Base-by-base conservation (phyloP, 2,113 vertebrate species). In the Catagonus wagneri region DNA sequence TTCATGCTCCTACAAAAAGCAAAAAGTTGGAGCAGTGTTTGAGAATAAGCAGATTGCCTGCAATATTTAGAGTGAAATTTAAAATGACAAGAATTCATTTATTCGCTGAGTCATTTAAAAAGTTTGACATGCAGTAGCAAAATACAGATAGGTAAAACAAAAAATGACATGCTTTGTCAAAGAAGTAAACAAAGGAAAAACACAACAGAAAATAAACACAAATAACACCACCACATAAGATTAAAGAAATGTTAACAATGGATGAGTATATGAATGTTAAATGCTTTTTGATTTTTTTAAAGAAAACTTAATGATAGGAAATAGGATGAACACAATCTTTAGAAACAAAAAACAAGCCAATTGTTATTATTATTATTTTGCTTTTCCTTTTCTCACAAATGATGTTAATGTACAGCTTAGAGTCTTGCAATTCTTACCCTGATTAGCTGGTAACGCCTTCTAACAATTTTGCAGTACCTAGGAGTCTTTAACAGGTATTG, bases 81-180 rank as follows among this genome's bases (percentile, higher is more conserved):
- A 98, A 98, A 98, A 98, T 98, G 98, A 98, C 98, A 98, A 99
- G 98, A 99, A 98, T 98, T 98, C 83, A 95, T 98, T 98, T 98
- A 95, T 97, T 97, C 78, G 29, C 95, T 96, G 97, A 98, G 96
- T 97, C 98, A 98, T 98, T 98, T 98, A 98, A 98, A 98, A 98
- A 39, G 95, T 96, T 96, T 98, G 96, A 95, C 93, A 97, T 83
- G 97, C 97, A 98, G 87, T 98, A 98, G 97, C 96, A 98, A 98
- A 98, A 98, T 93, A 98, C 71, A 61, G 93, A 98, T 97, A 98
- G 60, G 16, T 93, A 91, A 97, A 97, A 96, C 65, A 90, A 93
- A 97, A 98, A 98, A 98, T 69, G 90, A 94, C 99, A 99, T 99
- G 99, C 98, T 98, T 97, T 98, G 98, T 98, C 98, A 98, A 98